Base-by-base conservation (phyloP, 2,797 vertebrate species). In the Bradypodion ventrale region DNA sequence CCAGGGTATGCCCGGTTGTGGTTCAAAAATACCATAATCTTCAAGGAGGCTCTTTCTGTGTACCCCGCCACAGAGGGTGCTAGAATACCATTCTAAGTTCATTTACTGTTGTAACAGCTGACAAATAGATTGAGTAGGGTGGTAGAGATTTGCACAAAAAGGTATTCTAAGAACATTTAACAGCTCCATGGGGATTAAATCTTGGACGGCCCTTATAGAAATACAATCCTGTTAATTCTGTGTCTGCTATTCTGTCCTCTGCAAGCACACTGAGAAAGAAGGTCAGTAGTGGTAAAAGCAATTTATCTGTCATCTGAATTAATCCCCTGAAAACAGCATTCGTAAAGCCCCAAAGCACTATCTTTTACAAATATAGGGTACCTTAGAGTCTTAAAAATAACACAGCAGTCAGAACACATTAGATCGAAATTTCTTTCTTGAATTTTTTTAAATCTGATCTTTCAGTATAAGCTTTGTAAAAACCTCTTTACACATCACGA, bases 401-500 rank as follows among this genome's bases (percentile, higher is more conserved):
- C 74, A n/a, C 2, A 56, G 62, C 16, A 83, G 40, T 44, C 63
- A 60, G 73, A 74, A 60, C n/a, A 75, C 35, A 62, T 9, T 60
- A 76, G 62, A 37, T 27, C 82, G 79, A 82, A 74, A 73, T 52
- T 49, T 70, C 29, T 46, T n/a, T 74, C 37, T 69, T 29, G 42
- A 19, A 52, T 68, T 40, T 29, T 16, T 46, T 44, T 66, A 75
- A 75, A 49, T 35, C 62, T 77, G 74, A 52, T 82, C 65, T 85
- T 81, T 82, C 42, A 63, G 46, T 42, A 40, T 72, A 12, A 52
- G 40, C 52, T 56, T 85, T 35, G 32, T n/a, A 21, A 56, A 76
- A 63, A 25, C 65, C 65, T n/a, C 46, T 69, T 85, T 76, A 49
- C 73, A 78, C 37, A 80, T 70, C 37, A 72, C 85, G 73, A 85